Conservation (phyloP, 2,113 vertebrate species). For the Gymnogyps californianus region DNA sequence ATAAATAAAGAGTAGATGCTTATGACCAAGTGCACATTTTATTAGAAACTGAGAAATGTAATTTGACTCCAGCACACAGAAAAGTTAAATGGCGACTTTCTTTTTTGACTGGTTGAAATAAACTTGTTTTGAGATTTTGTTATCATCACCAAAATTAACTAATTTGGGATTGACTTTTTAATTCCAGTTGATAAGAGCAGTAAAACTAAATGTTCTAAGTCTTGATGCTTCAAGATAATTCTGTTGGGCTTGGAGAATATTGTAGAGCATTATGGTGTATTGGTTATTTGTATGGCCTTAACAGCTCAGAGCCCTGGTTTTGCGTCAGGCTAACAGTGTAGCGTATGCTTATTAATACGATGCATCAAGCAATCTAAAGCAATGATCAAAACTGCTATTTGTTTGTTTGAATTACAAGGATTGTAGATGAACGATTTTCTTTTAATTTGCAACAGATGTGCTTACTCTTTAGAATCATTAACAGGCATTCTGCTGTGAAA, state of each 20-base stretch:
- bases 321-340: neutral
- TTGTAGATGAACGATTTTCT: neutral
- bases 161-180: neutral
- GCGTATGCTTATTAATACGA: neutral
- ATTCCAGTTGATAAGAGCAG: neutral
- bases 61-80: neutral
- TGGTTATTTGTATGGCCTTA: neutral
- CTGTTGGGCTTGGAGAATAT: neutral
- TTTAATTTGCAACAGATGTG: conserved; percentile 10
- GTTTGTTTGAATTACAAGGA: neutral
- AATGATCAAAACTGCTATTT: neutral
- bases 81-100: neutral
- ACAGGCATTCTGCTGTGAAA: neutral
- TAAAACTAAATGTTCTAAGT: neutral
- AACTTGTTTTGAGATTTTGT: neutral
- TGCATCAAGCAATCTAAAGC: neutral
- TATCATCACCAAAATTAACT: neutral
- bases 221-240: neutral
- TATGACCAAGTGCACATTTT: neutral
- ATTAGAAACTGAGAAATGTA: conserved; percentile 37
- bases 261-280: neutral
- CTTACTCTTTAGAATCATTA: neutral
- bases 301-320: neutral
- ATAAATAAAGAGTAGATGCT: conserved; percentile 52
- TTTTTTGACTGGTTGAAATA: neutral